Conservation (phyloP, 2,888 invertebrate genomes). For the Cybosia mesomella region DNA sequence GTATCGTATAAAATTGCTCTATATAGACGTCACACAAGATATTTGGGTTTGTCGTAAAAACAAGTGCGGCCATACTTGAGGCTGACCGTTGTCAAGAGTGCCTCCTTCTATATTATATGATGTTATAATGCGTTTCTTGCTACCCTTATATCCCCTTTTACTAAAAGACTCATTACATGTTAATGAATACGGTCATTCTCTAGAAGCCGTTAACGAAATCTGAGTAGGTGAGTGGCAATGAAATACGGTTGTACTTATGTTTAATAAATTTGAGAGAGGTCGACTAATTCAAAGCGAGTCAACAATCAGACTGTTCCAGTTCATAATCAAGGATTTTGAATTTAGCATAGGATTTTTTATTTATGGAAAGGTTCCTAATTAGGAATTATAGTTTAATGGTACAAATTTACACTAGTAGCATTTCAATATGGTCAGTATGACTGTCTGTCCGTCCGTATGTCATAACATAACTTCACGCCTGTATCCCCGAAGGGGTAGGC, state of each 20-base stretch:
- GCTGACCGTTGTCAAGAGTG: conserved; percentile 21
- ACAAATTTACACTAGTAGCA: no score
- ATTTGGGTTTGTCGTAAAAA: conserved; percentile 26
- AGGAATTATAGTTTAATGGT: no score
- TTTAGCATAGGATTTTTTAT: neutral
- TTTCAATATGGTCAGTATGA: no score
- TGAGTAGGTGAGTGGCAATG: neutral
- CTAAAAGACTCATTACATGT: neutral
- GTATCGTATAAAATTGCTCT: neutral
- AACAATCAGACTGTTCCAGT: neutral
- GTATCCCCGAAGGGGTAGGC: no score
- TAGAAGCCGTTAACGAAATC: neutral
- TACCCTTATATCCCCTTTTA: neutral
- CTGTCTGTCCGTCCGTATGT: no score
- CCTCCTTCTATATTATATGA: neutral
- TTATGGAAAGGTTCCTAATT: no score
- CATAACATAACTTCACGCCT: no score
- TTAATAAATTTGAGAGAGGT: neutral
- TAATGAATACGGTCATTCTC: neutral
- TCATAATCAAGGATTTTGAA: neutral
- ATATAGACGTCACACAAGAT: conserved; percentile 17
- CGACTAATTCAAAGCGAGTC: neutral
- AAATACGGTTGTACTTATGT: conserved; percentile 2
- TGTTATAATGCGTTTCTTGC: neutral
- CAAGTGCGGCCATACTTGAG: conserved; percentile 7